phyloP scores from a whole-genome alignment of 2,113 vertebrate genomes.

The Indicator maculatus region DNA sequence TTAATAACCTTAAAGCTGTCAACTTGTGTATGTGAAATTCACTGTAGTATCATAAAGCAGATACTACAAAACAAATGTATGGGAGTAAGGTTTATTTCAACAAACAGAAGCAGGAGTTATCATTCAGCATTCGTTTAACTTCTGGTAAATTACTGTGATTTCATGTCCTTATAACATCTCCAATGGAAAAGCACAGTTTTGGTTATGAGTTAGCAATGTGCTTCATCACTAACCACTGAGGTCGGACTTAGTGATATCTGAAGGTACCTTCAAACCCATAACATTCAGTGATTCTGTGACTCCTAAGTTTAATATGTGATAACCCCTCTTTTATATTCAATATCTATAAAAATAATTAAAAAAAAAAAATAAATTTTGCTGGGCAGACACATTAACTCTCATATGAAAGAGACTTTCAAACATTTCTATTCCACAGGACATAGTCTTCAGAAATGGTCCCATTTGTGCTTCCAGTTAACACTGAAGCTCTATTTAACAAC shows the following conservation, averaged over 20 bases:
- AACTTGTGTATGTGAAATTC: neutral
- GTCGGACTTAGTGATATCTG: no score
- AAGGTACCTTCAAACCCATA: no score
- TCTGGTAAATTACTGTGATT: neutral
- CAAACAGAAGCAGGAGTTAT: neutral
- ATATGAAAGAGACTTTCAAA: neutral
- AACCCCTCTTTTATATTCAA: neutral
- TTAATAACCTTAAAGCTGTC: slow-evolving; percentile 25
- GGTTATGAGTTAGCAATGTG: neutral
- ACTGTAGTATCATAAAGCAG: neutral
- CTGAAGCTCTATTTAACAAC: neutral
- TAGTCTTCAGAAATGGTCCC: neutral
- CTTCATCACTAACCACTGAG: neutral
- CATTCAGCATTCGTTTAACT: neutral
- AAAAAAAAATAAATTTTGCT: neutral
- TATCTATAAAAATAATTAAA: neutral
- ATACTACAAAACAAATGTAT: neutral
- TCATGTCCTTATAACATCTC: neutral
- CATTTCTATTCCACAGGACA: neutral
- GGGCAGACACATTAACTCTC: neutral
- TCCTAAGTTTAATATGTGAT: neutral
- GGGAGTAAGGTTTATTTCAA: neutral
- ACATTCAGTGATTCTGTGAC: neutral
- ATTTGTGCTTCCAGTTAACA: neutral
- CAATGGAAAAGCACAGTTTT: neutral